These are phyloP conservation scores for Halichoerus grypus DNA, from an alignment of 2,113 vertebrate species.

Conservation along the genomic window DNA sequence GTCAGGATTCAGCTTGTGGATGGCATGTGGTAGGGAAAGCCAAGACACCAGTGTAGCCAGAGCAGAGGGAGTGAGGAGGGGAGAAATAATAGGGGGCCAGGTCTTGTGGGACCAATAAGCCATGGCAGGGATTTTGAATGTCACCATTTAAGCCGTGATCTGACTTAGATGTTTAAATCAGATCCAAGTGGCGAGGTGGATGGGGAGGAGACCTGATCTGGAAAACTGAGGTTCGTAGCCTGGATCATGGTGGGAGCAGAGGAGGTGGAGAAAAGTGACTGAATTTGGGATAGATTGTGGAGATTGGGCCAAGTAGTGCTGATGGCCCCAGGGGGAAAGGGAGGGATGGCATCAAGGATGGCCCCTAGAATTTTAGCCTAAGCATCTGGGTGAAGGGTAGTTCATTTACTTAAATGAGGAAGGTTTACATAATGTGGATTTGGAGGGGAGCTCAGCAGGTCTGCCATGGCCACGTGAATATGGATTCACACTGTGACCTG, in stretches of 20 bases:
- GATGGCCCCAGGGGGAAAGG: neutral
- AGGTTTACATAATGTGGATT: neutral
- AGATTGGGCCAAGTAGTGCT: neutral
- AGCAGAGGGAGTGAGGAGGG: neutral
- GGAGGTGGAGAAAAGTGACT: neutral
- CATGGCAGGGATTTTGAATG: neutral
- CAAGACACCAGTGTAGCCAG: neutral
- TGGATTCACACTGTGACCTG: neutral
- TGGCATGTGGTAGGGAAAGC: neutral
- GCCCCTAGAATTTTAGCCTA: neutral
- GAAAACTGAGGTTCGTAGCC: neutral
- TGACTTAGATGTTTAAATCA: constrained; percentile 30
- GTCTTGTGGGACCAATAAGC: neutral
- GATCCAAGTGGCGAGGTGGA: neutral
- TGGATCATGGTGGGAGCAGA: neutral
- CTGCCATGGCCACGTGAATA: neutral
- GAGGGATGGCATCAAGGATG: neutral
- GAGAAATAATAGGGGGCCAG: neutral
- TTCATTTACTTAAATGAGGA: neutral
- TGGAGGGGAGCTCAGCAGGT: neutral
- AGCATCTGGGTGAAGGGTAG: neutral
- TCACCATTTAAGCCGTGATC: neutral
- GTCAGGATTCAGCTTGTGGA: neutral
- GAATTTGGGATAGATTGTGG: neutral
- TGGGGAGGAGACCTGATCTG: neutral